Percentiles rank a stretch among this genome's conserved stretches.
Evolutionary conservation across 2,888 invertebrate species (phyloP).

Genomic region (Ephialtes manifestator): DNA sequence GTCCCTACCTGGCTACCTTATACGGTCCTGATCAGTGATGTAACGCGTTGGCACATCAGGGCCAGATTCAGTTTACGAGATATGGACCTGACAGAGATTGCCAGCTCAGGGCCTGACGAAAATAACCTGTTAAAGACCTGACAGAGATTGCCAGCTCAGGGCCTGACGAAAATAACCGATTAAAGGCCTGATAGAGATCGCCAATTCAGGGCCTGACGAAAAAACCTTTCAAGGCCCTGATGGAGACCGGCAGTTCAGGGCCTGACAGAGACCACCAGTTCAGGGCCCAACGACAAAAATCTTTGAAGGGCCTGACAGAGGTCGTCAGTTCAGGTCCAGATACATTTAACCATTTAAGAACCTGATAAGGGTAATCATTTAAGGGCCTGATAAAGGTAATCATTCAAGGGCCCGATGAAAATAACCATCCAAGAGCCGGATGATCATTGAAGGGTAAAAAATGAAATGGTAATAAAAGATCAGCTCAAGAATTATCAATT

Average conservation of each 20-base stretch:
- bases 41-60: slow-evolving; percentile 5
- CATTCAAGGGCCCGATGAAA: neutral
- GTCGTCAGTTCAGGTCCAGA: neutral
- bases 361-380: neutral
- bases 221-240: neutral
- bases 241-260: no score
- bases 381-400: neutral
- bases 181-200: neutral
- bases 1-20: neutral
- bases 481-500: no score
- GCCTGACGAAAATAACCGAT: no score
- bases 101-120: neutral
- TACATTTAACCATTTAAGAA: neutral
- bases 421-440: neutral
- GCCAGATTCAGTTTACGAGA: neutral
- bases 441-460: no score
- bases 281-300: no score
- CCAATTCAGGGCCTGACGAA: neutral
- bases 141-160: no score
- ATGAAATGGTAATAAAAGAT: no score
- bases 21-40: neutral
- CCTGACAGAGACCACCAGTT: no score
- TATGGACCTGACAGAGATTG: neutral
- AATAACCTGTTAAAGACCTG: neutral
- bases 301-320: no score